phyloP scores from a whole-genome alignment of 2,888 invertebrate genomes.

The Coenonympha arcania region DNA sequence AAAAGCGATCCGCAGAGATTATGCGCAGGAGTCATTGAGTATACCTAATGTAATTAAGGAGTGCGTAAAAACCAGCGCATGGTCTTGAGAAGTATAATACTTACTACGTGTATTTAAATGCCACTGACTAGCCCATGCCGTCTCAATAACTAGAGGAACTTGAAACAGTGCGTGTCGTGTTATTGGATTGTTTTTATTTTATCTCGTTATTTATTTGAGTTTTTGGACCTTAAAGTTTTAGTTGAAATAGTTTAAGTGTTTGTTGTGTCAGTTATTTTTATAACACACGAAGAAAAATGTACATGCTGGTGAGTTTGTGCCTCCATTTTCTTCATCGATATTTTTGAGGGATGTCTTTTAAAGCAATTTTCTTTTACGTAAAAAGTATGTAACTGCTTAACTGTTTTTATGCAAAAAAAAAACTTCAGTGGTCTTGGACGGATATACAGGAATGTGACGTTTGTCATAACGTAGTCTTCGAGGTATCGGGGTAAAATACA shows the following conservation, averaged over 20 bases:
- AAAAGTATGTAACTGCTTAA: too few species aligned
- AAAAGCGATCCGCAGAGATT: slow-evolving; percentile 15
- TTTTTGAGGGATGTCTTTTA: not conserved
- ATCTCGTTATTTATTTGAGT: too few species aligned
- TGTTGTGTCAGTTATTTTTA: not conserved
- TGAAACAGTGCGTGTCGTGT: slow-evolving; percentile 16
- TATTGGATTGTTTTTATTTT: not conserved
- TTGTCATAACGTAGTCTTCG: too few species aligned
- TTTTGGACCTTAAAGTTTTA: too few species aligned
- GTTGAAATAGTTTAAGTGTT: not conserved
- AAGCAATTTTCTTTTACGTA: not conserved
- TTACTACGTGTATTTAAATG: slow-evolving; percentile 25
- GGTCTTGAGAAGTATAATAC: slow-evolving; percentile 18
- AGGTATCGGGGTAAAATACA: too few species aligned
- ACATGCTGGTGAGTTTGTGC: slow-evolving; percentile 4
- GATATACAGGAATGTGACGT: too few species aligned
- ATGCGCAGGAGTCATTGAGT: slow-evolving; percentile 22
- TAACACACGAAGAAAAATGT: not conserved
- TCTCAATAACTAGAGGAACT: slow-evolving; percentile 8
- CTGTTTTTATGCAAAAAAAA: too few species aligned
- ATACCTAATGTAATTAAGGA: too few species aligned
- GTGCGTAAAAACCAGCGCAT: slow-evolving; percentile 24
- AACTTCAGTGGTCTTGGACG: too few species aligned
- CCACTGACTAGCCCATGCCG: not conserved
- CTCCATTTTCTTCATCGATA: not conserved